phyloP scores from a whole-genome alignment of 2,113 vertebrate genomes.

The Elephantulus edwardii region DNA sequence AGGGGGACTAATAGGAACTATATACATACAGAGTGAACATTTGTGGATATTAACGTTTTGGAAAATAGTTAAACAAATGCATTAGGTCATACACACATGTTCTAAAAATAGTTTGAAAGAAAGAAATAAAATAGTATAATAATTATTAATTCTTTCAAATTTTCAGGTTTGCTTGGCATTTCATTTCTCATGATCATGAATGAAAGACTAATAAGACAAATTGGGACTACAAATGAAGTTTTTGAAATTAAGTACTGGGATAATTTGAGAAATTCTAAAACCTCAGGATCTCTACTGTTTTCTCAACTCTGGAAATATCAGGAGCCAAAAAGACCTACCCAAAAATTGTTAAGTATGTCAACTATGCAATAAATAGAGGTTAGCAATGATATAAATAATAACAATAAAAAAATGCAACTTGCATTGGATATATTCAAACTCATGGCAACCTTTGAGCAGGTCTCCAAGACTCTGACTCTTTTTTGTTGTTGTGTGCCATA shows the following conservation, averaged over 20 bases:
- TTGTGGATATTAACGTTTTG: not conserved
- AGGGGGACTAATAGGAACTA: no score
- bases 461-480: no score
- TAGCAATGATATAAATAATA: not conserved
- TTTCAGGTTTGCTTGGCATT: not conserved
- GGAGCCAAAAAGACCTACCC: not conserved
- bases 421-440: no score
- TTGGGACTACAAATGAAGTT: fast-evolving
- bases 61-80: not conserved
- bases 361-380: not conserved
- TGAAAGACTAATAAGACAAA: not conserved
- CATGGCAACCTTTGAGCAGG: no score
- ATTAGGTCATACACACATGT: not conserved
- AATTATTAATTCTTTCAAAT: not conserved
- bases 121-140: not conserved
- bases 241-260: not conserved
- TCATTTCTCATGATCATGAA: not conserved
- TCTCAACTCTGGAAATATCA: not conserved
- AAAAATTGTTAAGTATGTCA: not conserved
- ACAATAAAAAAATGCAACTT: no score
- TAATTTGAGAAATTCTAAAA: not conserved
- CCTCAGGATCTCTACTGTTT: not conserved
- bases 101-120: not conserved
- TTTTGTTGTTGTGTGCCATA: no score
- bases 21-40: not conserved